Percentiles rank a stretch among this genome's conserved stretches.
Evolutionary conservation across 2,797 vertebrate genomes (phyloP).

Genomic region (Tenualosa thibaudeaui): DNA sequence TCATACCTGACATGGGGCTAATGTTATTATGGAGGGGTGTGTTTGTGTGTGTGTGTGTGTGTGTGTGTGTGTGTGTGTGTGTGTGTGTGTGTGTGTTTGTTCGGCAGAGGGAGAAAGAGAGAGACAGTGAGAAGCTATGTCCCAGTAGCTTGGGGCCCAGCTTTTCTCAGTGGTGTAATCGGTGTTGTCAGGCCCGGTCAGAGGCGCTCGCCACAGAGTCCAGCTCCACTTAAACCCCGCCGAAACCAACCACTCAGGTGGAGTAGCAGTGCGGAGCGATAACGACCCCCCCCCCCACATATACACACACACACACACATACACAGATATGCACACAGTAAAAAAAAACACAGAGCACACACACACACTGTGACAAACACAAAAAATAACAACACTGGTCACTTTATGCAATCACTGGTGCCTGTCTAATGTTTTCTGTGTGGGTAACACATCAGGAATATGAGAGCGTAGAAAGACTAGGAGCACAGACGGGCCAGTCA

Average conservation of each 20-base stretch:
- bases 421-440: not conserved
- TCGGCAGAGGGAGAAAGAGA: not conserved
- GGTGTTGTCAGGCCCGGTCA: conserved; percentile 56
- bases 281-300: conserved; percentile 25
- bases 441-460: conserved; percentile 35
- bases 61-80: too few relatives aligned
- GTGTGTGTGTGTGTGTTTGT: too few relatives aligned
- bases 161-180: conserved; percentile 55
- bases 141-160: conserved; percentile 49
- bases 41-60: not conserved
- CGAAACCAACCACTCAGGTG: conserved; percentile 40
- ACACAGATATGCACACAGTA: not conserved
- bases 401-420: not conserved
- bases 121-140: conserved; percentile 37
- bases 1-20: conserved; percentile 58
- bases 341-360: not conserved
- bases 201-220: conserved; percentile 39
- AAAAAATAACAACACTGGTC: not conserved
- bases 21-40: conserved; percentile 63
- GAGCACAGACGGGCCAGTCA: conserved; percentile 36
- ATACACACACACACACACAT: not conserved
- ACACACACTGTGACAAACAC: not conserved
- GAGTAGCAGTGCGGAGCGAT: conserved; percentile 39
- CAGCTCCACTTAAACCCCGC: conserved; percentile 34
- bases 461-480: conserved; percentile 27